phyloP scores from a whole-genome alignment of 1,140 invertebrate genomes.

The Drosophila sp. region DNA sequence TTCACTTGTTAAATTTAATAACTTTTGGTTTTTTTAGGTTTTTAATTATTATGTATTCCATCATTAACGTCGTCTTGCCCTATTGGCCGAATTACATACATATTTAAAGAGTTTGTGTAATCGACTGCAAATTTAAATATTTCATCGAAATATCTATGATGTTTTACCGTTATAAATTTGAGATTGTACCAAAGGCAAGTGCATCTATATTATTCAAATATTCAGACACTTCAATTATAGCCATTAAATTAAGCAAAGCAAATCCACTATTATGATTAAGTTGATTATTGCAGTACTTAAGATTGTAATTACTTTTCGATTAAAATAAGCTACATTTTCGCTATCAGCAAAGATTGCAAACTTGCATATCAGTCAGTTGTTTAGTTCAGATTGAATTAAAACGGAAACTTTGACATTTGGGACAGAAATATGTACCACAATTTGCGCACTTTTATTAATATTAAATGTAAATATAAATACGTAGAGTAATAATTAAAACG shows the following conservation, averaged over 20 bases:
- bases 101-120: conserved; percentile 16
- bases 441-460: conserved; percentile 24
- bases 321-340: not conserved
- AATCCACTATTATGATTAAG: not conserved
- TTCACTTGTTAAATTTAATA: conserved; percentile 13
- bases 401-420: not conserved
- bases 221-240: conserved; percentile 2
- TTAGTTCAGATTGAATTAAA: not conserved
- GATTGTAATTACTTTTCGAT: not conserved
- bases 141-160: too few relatives aligned
- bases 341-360: conserved; percentile 1
- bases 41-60: conserved; percentile 55
- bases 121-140: conserved; percentile 5
- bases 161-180: too few relatives aligned
- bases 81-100: conserved; percentile 32
- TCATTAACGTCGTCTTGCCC: conserved; percentile 20
- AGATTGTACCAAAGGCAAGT: too few relatives aligned
- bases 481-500: not conserved
- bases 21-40: conserved; percentile 4
- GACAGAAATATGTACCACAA: not conserved
- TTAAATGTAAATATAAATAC: conserved; percentile 4
- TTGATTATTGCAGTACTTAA: conserved; percentile 12
- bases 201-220: not conserved
- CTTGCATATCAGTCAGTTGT: not conserved
- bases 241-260: not conserved